A percentile compares a stretch with the other conserved stretches of the same genome.
phyloP scores from a whole-genome alignment of 1,140 invertebrate species.

The Drosophila pachea region DNA sequence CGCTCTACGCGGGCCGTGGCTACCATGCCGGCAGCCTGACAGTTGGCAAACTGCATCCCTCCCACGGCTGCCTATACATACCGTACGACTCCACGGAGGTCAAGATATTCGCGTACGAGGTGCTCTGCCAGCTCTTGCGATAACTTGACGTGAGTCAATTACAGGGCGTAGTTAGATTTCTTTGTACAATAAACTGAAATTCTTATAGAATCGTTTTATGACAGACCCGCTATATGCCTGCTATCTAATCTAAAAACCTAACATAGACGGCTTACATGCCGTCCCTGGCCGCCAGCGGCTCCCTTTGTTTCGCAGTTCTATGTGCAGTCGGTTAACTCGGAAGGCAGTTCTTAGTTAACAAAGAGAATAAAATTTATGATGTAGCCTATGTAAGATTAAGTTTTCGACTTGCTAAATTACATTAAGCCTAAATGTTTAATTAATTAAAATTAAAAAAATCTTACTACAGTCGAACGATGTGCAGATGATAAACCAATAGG shows the following conservation, averaged over 20 bases:
- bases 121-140: constrained; percentile 56
- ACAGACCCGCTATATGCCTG: background rate
- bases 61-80: constrained; percentile 85
- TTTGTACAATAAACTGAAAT: constrained; percentile 28
- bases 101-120: constrained; percentile 68
- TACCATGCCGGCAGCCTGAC: constrained; percentile 83
- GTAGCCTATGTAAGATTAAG: constrained; percentile 37
- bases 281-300: constrained; percentile 2
- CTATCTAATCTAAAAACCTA: background rate
- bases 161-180: constrained; percentile 22
- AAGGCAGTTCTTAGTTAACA: constrained; percentile 72
- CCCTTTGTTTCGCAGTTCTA: constrained; percentile 50
- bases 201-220: constrained; percentile 36
- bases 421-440: constrained; percentile 49
- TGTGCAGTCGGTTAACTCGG: constrained; percentile 20
- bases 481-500: constrained; percentile 61
- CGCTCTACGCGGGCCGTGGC: constrained; percentile 83
- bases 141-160: constrained; percentile 21
- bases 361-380: constrained; percentile 22
- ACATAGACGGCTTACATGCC: background rate
- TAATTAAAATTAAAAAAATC: constrained; percentile 5
- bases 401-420: constrained; percentile 45
- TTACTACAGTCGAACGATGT: too few relatives aligned
- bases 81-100: constrained; percentile 84
- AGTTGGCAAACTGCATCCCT: constrained; percentile 86